A percentile compares a stretch with the other conserved stretches of the same genome.
phyloP scores from a whole-genome alignment of 1,140 invertebrate species.

The Drosophila fuyamai region DNA sequence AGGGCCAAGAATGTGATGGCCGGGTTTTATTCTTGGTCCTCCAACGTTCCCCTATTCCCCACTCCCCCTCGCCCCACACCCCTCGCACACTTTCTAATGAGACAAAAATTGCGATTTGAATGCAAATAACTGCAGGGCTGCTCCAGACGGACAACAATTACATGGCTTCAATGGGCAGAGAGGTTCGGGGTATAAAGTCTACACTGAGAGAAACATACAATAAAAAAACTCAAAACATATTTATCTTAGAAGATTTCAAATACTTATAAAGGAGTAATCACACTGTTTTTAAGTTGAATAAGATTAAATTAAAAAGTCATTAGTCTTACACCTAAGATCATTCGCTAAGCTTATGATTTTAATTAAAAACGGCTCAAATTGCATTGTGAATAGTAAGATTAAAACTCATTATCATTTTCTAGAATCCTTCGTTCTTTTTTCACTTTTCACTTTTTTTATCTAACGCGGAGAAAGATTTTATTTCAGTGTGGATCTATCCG shows the following conservation, averaged over 20 bases:
- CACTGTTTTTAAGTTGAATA: too few species aligned
- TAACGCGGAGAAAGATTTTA: background rate
- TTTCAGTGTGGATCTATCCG: slow-evolving; percentile 5
- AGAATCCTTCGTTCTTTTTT: too few species aligned
- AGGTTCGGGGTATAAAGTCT: background rate
- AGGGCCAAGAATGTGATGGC: slow-evolving; percentile 38
- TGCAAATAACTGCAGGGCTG: slow-evolving; percentile 81
- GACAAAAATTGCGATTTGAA: slow-evolving; percentile 83
- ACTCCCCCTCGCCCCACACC: background rate
- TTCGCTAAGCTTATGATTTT: too few species aligned
- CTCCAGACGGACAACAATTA: slow-evolving; percentile 78
- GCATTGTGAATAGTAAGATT: too few species aligned
- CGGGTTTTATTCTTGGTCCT: background rate
- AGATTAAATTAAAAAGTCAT: too few species aligned
- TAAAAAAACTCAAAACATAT: too few species aligned
- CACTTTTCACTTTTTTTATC: too few species aligned
- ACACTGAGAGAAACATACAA: background rate
- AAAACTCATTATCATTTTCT: too few species aligned
- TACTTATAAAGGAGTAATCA: too few species aligned
- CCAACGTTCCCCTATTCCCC: background rate
- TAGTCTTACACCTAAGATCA: too few species aligned
- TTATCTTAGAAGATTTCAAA: too few species aligned
- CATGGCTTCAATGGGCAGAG: slow-evolving; percentile 53
- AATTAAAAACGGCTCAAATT: too few species aligned
- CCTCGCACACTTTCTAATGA: slow-evolving; percentile 63